Conservation (phyloP, 1,140 invertebrate species). For the Lamellibrachia luymesi region DNA sequence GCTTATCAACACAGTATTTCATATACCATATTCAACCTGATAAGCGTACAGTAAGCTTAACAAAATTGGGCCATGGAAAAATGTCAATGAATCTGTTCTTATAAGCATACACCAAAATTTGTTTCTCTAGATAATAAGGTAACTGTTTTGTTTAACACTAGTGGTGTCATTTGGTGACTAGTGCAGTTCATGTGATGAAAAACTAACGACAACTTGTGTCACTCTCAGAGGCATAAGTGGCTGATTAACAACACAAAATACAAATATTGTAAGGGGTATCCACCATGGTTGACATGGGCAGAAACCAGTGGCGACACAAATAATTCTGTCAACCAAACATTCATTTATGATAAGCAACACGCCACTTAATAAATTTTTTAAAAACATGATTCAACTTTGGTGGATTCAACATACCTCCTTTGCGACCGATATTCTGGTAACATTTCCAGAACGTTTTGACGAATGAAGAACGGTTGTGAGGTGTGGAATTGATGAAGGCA, state of each 20-base stretch:
- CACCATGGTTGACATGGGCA: background rate
- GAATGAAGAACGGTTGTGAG: constrained; percentile 55
- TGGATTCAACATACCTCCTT: constrained; percentile 46
- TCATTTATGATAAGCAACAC: background rate
- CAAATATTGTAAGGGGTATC: background rate
- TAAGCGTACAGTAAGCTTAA: too few species aligned
- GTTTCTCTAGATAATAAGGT: too few species aligned
- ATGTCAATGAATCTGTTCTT: too few species aligned
- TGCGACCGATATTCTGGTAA: constrained; percentile 51
- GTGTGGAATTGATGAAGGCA: constrained; percentile 48
- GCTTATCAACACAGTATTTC: too few species aligned
- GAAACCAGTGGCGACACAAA: background rate
- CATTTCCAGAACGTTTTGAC: constrained; percentile 53
- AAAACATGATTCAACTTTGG: background rate
- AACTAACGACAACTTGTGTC: too few species aligned
- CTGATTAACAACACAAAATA: background rate
- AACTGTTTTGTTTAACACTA: too few species aligned
- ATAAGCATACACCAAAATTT: too few species aligned
- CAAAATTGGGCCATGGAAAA: too few species aligned
- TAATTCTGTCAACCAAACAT: background rate
- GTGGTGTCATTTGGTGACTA: too few species aligned
- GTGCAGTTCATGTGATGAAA: too few species aligned
- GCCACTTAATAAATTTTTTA: background rate
- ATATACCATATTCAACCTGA: too few species aligned
- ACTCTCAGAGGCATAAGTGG: too few species aligned